A percentile compares a stretch with the other conserved stretches of the same genome.
Evolutionary conservation across 2,113 vertebrate species (phyloP).

Genomic region (Chaenogobius annularis): DNA sequence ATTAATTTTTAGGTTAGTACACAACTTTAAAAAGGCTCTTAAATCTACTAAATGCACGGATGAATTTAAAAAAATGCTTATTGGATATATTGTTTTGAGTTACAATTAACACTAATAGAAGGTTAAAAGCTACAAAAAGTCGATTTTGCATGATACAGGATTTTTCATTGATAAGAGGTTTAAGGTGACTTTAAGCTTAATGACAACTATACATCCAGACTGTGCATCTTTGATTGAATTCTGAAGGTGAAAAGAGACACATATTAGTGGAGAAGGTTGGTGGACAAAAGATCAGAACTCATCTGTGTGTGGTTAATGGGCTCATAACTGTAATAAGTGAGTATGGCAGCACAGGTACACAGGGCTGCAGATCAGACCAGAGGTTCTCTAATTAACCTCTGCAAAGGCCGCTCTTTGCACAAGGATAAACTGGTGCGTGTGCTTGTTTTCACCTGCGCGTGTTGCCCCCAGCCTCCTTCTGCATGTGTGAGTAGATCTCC

Average conservation of each 20-base stretch:
- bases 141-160: too few species aligned
- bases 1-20: too few species aligned
- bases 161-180: not conserved
- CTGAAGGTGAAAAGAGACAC: constrained; percentile 15
- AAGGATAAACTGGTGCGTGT: constrained; percentile 6
- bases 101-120: too few species aligned
- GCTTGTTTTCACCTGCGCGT: constrained; percentile 48
- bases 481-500: constrained; percentile 63
- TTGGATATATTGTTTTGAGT: too few species aligned
- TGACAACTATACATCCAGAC: not conserved
- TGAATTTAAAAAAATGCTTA: too few species aligned
- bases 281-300: constrained; percentile 41
- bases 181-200: not conserved
- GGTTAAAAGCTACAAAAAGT: too few species aligned
- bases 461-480: constrained; percentile 11
- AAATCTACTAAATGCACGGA: too few species aligned
- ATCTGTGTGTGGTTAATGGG: constrained; percentile 34
- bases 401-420: constrained; percentile 11
- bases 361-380: constrained; percentile 30
- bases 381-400: constrained; percentile 33
- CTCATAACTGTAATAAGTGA: constrained; percentile 16
- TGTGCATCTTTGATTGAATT: constrained; percentile 17
- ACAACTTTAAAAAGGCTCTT: too few species aligned
- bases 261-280: constrained; percentile 16
- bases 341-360: constrained; percentile 24